These are phyloP conservation scores for Caenorhabditis parvicauda DNA, from an alignment of 2,888 invertebrate species.

Conservation along the genomic window DNA sequence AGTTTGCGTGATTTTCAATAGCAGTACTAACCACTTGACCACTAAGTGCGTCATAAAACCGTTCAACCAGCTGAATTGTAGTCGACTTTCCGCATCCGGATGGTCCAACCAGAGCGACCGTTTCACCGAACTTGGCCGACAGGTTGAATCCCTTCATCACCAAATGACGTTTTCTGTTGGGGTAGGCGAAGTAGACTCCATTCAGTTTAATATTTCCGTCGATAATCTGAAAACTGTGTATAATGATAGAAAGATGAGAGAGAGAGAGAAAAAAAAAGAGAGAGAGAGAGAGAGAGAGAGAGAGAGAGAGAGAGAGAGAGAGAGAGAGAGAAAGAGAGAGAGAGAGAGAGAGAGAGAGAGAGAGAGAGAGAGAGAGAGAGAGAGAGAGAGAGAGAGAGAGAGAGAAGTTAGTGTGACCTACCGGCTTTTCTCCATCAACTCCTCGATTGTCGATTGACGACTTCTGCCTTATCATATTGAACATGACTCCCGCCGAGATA, in stretches of 20 bases:
- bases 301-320: no score
- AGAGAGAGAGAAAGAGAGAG: no score
- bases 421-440: conserved; percentile 53
- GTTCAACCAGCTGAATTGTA: conserved; percentile 63
- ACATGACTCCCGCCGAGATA: conserved; percentile 61
- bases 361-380: neutral
- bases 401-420: conserved; percentile 25
- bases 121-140: conserved; percentile 56
- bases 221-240: conserved; percentile 21
- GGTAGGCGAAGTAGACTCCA: conserved; percentile 78
- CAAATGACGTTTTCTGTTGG: conserved; percentile 72
- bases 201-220: conserved; percentile 74
- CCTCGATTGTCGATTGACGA: conserved; percentile 63
- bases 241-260: neutral
- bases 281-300: no score
- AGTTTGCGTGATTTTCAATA: neutral
- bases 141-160: conserved; percentile 43
- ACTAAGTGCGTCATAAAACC: conserved; percentile 62
- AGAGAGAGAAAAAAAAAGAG: no score
- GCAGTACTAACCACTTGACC: conserved; percentile 65
- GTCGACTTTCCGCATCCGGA: conserved; percentile 65
- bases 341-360: neutral
- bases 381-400: no score
- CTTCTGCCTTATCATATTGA: conserved; percentile 53
- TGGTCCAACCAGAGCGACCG: conserved; percentile 65